These are phyloP conservation scores for Loriculus beryllinus DNA, from an alignment of 2,797 vertebrate species.

Conservation along the genomic window DNA sequence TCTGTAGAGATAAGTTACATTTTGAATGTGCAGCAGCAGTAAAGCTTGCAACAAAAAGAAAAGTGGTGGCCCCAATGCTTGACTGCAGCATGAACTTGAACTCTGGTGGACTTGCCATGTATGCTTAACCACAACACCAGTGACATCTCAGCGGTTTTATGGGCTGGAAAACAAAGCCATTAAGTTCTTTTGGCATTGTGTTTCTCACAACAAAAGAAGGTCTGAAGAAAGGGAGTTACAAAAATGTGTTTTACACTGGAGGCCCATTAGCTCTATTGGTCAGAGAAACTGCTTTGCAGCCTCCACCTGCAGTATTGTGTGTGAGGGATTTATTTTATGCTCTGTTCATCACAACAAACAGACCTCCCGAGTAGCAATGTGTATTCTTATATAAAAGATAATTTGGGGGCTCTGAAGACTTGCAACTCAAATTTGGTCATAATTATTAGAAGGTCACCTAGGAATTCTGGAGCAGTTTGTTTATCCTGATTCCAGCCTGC, in stretches of 20 bases:
- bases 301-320: constrained; percentile 78
- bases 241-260: constrained; percentile 71
- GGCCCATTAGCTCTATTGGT: constrained; percentile 67
- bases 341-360: constrained; percentile 77
- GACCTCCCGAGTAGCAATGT: constrained; percentile 81
- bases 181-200: constrained; percentile 68
- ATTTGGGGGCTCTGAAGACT: constrained; percentile 73
- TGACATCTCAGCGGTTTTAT: constrained; percentile 53
- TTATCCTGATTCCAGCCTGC: constrained; percentile 72
- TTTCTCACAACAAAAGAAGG: constrained; percentile 57
- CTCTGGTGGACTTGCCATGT: constrained; percentile 35
- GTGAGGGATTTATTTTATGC: constrained; percentile 72
- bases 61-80: not conserved
- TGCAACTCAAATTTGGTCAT: constrained; percentile 73
- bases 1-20: not conserved
- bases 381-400: constrained; percentile 70
- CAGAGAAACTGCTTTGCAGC: constrained; percentile 53
- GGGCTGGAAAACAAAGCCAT: constrained; percentile 62
- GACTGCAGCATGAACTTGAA: not conserved
- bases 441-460: constrained; percentile 76
- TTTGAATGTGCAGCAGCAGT: not conserved
- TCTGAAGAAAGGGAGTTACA: constrained; percentile 63
- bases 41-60: not conserved
- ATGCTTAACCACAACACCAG: constrained; percentile 37
- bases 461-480: constrained; percentile 76